Conservation (phyloP, 2,888 invertebrate species). For the Parnassius orleans region DNA sequence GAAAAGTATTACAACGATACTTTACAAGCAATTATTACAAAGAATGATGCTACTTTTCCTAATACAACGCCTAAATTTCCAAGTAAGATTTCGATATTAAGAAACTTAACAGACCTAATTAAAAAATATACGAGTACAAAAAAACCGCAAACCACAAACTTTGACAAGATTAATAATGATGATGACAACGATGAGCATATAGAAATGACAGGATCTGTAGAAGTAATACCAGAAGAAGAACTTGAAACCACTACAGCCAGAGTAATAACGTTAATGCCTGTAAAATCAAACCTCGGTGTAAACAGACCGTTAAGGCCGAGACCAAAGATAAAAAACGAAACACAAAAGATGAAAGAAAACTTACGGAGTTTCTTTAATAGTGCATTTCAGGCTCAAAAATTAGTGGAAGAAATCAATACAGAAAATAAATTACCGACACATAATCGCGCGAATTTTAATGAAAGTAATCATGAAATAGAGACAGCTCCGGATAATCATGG, state of each 20-base stretch:
- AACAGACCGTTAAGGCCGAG: constrained; percentile 85
- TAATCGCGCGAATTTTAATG: constrained; percentile 41
- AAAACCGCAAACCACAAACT: constrained; percentile 41
- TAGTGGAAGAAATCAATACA: constrained; percentile 50
- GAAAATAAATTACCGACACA: constrained; percentile 48
- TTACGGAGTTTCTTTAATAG: constrained; percentile 58
- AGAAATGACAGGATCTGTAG: constrained; percentile 68
- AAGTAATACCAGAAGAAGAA: constrained; percentile 70
- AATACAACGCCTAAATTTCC: constrained; percentile 70
- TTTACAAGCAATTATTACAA: constrained; percentile 82
- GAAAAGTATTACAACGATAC: constrained; percentile 83
- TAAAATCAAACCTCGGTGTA: constrained; percentile 89
- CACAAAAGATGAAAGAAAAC: constrained; percentile 54
- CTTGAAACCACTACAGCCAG: constrained; percentile 62
- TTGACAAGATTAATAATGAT: constrained; percentile 36
- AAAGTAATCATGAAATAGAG: constrained; percentile 45
- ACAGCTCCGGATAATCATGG: constrained; percentile 39
- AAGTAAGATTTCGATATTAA: constrained; percentile 70
- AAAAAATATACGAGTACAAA: constrained; percentile 80
- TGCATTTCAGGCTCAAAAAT: constrained; percentile 48
- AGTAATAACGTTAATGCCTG: constrained; percentile 85
- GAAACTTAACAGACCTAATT: constrained; percentile 84
- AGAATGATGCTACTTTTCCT: constrained; percentile 72
- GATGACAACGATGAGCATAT: constrained; percentile 49
- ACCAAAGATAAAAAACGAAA: constrained; percentile 71